A percentile compares a stretch with the other conserved stretches of the same genome.
Conservation (phyloP, 2,888 invertebrate species). For the Drosophila koepferae region DNA sequence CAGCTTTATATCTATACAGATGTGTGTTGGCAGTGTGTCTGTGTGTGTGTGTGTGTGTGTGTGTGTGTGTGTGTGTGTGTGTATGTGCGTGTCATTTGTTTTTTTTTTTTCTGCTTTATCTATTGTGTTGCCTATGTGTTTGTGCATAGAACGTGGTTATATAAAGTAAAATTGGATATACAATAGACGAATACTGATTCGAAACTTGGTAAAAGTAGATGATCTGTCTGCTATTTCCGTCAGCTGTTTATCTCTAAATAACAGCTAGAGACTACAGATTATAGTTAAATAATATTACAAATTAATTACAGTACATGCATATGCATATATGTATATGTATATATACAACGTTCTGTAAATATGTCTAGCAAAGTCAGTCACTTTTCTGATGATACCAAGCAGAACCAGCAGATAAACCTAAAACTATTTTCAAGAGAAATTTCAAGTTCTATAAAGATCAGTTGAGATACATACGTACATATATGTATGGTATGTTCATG, state of each 20-base stretch:
- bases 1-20: neutral
- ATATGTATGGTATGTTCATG: constrained; percentile 7
- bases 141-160: constrained; percentile 40
- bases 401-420: constrained; percentile 31
- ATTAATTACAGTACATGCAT: neutral
- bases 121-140: constrained; percentile 17
- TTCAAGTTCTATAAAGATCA: constrained; percentile 19
- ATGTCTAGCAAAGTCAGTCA: neutral
- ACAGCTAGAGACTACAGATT: neutral
- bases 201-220: constrained; percentile 3
- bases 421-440: constrained; percentile 31
- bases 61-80: neutral
- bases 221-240: constrained; percentile 14
- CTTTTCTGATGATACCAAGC: constrained; percentile 21
- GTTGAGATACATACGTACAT: neutral
- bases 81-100: constrained; percentile 13
- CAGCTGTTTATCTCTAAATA: constrained; percentile 10
- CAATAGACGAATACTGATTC: constrained; percentile 2
- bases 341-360: neutral
- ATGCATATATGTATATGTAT: neutral
- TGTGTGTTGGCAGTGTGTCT: neutral
- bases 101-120: constrained; percentile 40
- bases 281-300: constrained; percentile 22
- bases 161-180: constrained; percentile 37
- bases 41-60: neutral